A percentile compares a stretch with the other conserved stretches of the same genome.
Conservation (phyloP, 2,888 invertebrate genomes). For the Cosmorhoe ocellata region DNA sequence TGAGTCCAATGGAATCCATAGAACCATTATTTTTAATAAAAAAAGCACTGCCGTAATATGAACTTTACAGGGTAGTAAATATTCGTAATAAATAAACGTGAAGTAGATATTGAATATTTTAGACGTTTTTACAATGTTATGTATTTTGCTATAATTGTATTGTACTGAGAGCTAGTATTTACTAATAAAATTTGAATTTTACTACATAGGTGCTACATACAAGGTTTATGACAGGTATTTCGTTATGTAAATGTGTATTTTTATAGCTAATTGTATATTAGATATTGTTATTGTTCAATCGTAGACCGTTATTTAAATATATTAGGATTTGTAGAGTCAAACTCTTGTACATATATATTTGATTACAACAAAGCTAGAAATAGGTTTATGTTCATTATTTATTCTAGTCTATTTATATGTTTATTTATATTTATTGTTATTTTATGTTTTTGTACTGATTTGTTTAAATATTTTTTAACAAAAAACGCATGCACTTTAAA, state of each 20-base stretch:
- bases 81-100: constrained; percentile 16
- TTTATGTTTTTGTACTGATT: not conserved
- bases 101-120: constrained; percentile 25
- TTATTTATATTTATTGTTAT: not conserved
- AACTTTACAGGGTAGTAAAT: constrained; percentile 23
- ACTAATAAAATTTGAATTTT: constrained; percentile 29
- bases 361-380: constrained; percentile 7
- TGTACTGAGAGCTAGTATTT: constrained; percentile 27
- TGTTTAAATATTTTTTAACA: constrained; percentile 2
- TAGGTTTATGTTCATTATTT: constrained; percentile 10
- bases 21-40: constrained; percentile 9
- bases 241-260: constrained; percentile 30
- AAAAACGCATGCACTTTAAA: constrained; percentile 6
- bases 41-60: constrained; percentile 9
- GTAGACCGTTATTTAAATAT: constrained; percentile 5
- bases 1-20: constrained; percentile 21
- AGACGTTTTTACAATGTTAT: constrained; percentile 25
- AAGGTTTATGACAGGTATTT: constrained; percentile 31
- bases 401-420: constrained; percentile 5
- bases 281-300: constrained; percentile 12
- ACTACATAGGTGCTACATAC: constrained; percentile 36
- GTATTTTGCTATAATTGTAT: constrained; percentile 24
- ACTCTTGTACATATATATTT: constrained; percentile 14
- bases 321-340: constrained; percentile 11
- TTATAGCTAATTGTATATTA: constrained; percentile 27